Evolutionary conservation across 2,797 vertebrate species (phyloP), one percentile per base, ranked within the genome.

Genomic region (Leptoclinus maculatus): DNA sequence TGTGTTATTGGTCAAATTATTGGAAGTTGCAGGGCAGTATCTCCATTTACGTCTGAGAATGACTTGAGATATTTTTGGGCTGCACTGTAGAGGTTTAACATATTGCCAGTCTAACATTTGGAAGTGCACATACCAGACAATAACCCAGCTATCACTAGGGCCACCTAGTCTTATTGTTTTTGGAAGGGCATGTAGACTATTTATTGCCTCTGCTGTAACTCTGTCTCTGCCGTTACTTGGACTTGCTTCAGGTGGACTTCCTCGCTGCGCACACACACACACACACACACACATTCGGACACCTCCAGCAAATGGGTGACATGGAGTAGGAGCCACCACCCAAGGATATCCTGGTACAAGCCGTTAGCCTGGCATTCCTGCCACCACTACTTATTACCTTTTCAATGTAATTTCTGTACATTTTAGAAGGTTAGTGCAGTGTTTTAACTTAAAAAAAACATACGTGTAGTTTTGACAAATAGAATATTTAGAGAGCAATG

Each of bases 321-420:
- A 63, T 2, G 25, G 63, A 63, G 43, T 41, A 45, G n/a, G 25
- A 76, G 79, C 39, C 71, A n/a, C 65, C 60, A 66, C 39, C 72
- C 60, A 16, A 74, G 62, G 72, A 83, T 57, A 71, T 80, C 77
- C 77, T 80, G 75, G 54, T 76, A 45, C 71, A 29, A 82, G 66
- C 38, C 41, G 68, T 63, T 66, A 41, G n/a, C 64, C 32, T 16
- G 65, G 25, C 70, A 68, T 67, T 70, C 19, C 64, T 57, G 3
- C 47, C 27, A 12, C 41, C 10, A 9, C 36, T 7, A 23, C 23
- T 19, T 11, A 6, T 8, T 17, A 16, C 41, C n/a, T 45, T 38
- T 47, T 64, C 6, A 10, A 7, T 79, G 25, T 25, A 34, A 74
- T 64, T 38, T 59, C 27, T 75, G 32, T 51, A 34, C 7, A 41